phyloP scores from a whole-genome alignment of 2,888 invertebrate species.

The Drosophila mettleri region DNA sequence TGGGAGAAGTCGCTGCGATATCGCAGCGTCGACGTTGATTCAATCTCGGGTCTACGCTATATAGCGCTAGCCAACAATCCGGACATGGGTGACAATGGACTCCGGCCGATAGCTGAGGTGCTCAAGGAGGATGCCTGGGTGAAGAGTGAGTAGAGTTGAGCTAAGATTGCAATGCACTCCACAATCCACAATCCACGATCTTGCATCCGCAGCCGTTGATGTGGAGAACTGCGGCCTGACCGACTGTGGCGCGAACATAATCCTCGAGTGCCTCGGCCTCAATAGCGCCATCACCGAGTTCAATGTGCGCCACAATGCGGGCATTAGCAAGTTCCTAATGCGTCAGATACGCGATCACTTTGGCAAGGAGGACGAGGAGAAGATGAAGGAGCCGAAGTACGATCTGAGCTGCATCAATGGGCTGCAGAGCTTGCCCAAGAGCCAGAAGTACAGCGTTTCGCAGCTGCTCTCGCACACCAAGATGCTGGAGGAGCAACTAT shows the following conservation, averaged over 20 bases:
- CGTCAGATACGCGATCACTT: constrained; percentile 86
- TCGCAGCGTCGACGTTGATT: constrained; percentile 89
- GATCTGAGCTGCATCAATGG: constrained; percentile 67
- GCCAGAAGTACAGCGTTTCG: constrained; percentile 70
- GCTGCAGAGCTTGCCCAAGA: constrained; percentile 66
- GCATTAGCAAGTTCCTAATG: constrained; percentile 86
- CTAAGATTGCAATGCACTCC: background rate
- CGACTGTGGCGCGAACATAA: constrained; percentile 87
- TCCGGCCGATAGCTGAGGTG: constrained; percentile 88
- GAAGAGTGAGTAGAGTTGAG: constrained; percentile 86
- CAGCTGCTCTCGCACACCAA: constrained; percentile 80
- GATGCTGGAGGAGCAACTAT: constrained; percentile 87
- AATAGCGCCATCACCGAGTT: constrained; percentile 89
- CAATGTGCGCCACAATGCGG: constrained; percentile 88
- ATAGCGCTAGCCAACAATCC: constrained; percentile 90
- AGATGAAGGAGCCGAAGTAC: constrained; percentile 71
- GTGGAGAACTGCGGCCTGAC: constrained; percentile 91
- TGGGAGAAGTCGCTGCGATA: constrained; percentile 94
- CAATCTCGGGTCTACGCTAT: constrained; percentile 90
- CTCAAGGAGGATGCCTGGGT: constrained; percentile 93
- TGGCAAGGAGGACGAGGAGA: constrained; percentile 82
- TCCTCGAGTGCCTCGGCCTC: constrained; percentile 87
- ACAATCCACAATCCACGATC: too few species aligned
- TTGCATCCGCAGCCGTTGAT: constrained; percentile 87
- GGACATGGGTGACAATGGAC: constrained; percentile 88